Base-by-base conservation (phyloP, 2,888 invertebrate species). In the Argyresthia albistria region DNA sequence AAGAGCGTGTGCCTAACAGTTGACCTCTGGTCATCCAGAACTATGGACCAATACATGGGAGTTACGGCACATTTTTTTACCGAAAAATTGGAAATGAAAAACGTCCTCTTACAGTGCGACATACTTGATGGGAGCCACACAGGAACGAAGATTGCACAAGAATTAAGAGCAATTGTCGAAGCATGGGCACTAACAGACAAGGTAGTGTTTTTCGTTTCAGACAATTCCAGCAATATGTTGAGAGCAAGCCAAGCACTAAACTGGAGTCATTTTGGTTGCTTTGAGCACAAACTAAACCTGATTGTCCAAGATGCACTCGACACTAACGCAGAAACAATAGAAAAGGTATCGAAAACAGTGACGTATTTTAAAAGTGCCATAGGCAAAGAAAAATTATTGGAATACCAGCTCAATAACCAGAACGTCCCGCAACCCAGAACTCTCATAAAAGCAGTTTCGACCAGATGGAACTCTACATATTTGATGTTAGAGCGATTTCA, bases 391-490 rank as follows among this genome's bases (percentile, higher is more conserved):
- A 25, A 25, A 25, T 25, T 25, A 25, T 15, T 48, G 37, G 52
- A 56, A 53, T 56, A 50, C 50, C 56, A 57, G 45, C 42, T 53
- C 25, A 53, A 14, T n/a, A 37, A 43, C 9, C 56, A 56, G 46
- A 56, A 56, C 47, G 50, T 50, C 46, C 42, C 53, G 25, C 52
- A 54, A 16, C 55, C 55, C 9, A 58, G 56, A 54, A 54, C 52
- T 37, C 36, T 57, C 10, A 39, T 57, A 15, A 49, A 56, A 52
- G 42, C 54, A 47, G 55, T 57, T 16, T 45, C 54, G 8, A 58
- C 56, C 16, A 53, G 58, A 42, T 56, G 56, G 56, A 57, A 57
- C 52, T 59, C 56, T 36, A 53, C 53, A 45, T 58, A 53, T 51
- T 54, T 57, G 12, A 57, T 58, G 57, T 43, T 58, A 42, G 42